These are phyloP conservation scores for Drosophila lacicola DNA, from an alignment of 2,888 invertebrate species.

Conservation along the genomic window DNA sequence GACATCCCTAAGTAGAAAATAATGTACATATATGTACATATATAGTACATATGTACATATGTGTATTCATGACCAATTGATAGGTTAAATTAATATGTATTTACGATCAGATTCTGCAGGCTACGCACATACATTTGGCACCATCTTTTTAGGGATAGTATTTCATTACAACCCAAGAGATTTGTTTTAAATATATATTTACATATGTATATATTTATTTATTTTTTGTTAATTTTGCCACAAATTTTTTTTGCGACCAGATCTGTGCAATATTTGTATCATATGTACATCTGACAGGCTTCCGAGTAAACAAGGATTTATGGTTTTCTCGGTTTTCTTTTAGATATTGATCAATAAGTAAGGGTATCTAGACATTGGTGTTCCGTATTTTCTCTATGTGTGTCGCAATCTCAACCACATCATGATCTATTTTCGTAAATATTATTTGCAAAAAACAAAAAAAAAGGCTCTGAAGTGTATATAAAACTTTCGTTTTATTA, in stretches of 20 bases:
- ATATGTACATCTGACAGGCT: no score
- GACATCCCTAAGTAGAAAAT: not conserved
- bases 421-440: slow-evolving; percentile 77
- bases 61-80: slow-evolving; percentile 5
- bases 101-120: not conserved
- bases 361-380: slow-evolving; percentile 24
- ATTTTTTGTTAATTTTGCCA: no score
- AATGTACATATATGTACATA: no score
- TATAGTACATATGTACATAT: not conserved
- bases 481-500: slow-evolving; percentile 68
- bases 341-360: not conserved
- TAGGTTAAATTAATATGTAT: not conserved
- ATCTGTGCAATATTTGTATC: no score
- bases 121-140: no score
- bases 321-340: not conserved
- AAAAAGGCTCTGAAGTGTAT: slow-evolving; percentile 39
- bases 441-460: slow-evolving; percentile 65
- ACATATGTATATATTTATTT: no score
- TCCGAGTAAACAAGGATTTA: no score
- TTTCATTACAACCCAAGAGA: no score
- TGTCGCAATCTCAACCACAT: slow-evolving; percentile 59
- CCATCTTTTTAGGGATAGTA: no score
- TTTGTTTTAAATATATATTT: no score
- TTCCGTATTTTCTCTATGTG: slow-evolving; percentile 24
- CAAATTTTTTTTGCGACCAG: no score